A percentile compares a stretch with the other conserved stretches of the same genome.
Evolutionary conservation across 2,888 invertebrate species (phyloP).

Genomic region (Encarsia formosa): DNA sequence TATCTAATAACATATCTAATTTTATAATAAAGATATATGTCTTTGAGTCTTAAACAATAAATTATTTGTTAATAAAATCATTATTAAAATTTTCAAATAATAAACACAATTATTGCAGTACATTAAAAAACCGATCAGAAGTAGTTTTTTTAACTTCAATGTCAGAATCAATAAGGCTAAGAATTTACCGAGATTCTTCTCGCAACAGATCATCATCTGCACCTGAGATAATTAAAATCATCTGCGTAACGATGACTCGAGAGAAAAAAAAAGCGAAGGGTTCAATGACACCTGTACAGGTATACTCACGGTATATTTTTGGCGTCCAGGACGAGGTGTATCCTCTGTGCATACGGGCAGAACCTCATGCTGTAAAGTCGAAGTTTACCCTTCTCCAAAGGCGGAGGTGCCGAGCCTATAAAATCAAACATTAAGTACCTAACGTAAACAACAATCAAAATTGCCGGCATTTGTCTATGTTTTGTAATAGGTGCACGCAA

Average conservation of each 20-base stretch:
- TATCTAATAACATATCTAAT: too few species aligned
- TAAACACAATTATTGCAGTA: too few species aligned
- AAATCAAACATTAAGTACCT: not conserved
- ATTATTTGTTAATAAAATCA: too few species aligned
- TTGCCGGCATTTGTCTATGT: not conserved
- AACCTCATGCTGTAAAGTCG: constrained; percentile 54
- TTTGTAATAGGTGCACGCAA: not conserved
- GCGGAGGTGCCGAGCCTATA: constrained; percentile 39
- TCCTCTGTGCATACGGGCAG: constrained; percentile 53
- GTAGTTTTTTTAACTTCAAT: too few species aligned
- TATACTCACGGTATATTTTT: constrained; percentile 46
- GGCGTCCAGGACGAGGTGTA: constrained; percentile 49
- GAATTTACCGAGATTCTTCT: too few species aligned
- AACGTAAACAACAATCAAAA: not conserved
- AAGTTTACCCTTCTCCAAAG: constrained; percentile 34
- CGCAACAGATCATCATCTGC: not conserved
- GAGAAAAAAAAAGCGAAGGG: not conserved
- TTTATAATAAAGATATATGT: too few species aligned
- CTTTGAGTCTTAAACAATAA: too few species aligned
- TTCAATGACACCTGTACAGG: not conserved
- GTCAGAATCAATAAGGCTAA: too few species aligned
- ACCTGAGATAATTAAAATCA: too few species aligned
- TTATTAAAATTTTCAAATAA: too few species aligned
- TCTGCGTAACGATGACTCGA: not conserved
- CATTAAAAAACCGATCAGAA: too few species aligned